A percentile compares a stretch with the other conserved stretches of the same genome.
These are phyloP conservation scores for Habroteleia sp. DNA, from an alignment of 2,888 invertebrate genomes.

Conservation along the genomic window DNA sequence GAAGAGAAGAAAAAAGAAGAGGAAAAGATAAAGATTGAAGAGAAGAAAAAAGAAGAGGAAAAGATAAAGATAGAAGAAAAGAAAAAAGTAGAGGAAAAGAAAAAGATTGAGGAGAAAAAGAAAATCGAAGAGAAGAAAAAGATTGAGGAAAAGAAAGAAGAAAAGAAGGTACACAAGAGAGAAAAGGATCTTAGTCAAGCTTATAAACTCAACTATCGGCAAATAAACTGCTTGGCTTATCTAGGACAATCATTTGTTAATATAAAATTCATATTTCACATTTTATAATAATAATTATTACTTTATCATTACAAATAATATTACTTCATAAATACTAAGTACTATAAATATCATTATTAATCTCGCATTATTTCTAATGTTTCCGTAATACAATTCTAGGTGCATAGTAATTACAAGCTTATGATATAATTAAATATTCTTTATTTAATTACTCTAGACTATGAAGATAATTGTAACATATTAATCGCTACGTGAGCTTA, in stretches of 20 bases:
- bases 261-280: no score
- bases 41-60: conserved; percentile 72
- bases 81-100: conserved; percentile 62
- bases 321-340: no score
- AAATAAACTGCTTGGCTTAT: conserved; percentile 15
- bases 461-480: no score
- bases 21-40: conserved; percentile 67
- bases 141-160: conserved; percentile 76
- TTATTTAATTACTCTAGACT: no score
- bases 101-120: conserved; percentile 70
- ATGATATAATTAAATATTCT: no score
- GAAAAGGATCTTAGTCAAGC: conserved; percentile 26
- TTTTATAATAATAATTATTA: no score
- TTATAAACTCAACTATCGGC: conserved; percentile 5
- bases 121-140: conserved; percentile 73
- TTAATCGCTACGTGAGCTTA: not conserved
- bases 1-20: conserved; percentile 73
- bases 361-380: no score
- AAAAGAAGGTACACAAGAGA: conserved; percentile 78
- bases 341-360: no score
- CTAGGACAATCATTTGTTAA: no score
- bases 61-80: conserved; percentile 73
- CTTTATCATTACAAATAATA: no score
- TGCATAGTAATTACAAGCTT: no score
- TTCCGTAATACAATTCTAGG: no score